A percentile compares a stretch with the other conserved stretches of the same genome.
These are phyloP conservation scores for Palythoa caribaeorum DNA, from an alignment of 92 coral and sea anemone species.

Conservation along the genomic window DNA sequence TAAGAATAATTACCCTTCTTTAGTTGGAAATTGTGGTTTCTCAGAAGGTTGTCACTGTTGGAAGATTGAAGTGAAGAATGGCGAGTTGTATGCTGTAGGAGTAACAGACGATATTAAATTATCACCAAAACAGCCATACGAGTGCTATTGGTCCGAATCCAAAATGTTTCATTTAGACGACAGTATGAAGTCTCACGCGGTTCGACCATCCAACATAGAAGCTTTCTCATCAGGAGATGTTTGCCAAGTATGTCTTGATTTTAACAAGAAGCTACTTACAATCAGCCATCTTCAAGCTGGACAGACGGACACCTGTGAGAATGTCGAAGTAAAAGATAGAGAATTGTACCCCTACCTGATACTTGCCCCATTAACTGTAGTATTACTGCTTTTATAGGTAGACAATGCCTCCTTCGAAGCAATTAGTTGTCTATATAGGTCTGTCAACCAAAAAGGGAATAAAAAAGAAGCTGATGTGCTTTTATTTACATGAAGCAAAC, in stretches of 20 bases:
- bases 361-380: background rate
- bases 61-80: background rate
- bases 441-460: no score
- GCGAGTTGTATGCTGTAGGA: background rate
- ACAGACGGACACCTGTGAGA: no score
- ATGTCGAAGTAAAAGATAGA: no score
- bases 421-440: no score
- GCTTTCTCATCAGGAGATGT: background rate
- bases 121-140: background rate
- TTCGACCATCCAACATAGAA: background rate
- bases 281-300: background rate
- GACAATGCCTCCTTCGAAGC: no score
- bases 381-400: background rate
- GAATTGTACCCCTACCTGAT: background rate
- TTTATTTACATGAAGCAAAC: no score
- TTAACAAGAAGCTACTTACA: background rate
- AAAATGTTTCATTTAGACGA: background rate
- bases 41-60: background rate
- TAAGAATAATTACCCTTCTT: background rate
- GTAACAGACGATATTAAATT: background rate
- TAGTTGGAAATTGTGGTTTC: background rate
- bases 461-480: no score
- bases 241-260: background rate
- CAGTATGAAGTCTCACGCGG: background rate
- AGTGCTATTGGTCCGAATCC: background rate